phyloP scores from a whole-genome alignment of 2,113 vertebrate species.

The Poeciliopsis retropinna region DNA sequence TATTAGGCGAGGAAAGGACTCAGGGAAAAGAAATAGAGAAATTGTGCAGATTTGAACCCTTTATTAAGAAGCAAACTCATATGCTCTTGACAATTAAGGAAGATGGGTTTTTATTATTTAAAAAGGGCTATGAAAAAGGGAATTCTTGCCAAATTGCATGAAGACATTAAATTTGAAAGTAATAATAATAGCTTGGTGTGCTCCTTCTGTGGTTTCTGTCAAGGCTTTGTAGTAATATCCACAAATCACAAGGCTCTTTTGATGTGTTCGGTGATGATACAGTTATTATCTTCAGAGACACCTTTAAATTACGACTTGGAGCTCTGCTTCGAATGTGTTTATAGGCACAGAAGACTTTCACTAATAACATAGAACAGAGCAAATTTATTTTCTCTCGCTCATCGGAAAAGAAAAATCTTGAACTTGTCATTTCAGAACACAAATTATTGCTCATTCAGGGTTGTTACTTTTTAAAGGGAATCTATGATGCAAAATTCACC shows the following conservation, averaged over 20 bases:
- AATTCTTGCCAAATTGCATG: slow-evolving; percentile 51
- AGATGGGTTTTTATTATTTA: slow-evolving; percentile 48
- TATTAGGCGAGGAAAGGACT: not conserved
- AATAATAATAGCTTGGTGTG: slow-evolving; percentile 62
- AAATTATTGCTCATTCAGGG: slow-evolving; percentile 22
- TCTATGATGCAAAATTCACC: no score
- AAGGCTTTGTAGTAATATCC: slow-evolving; percentile 52
- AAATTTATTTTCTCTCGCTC: slow-evolving; percentile 42
- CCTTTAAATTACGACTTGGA: slow-evolving; percentile 69
- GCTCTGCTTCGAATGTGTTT: slow-evolving; percentile 32
- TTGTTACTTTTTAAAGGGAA: no score
- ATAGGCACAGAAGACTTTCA: slow-evolving; percentile 48
- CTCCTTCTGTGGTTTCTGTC: slow-evolving; percentile 59
- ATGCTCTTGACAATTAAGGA: slow-evolving; percentile 33
- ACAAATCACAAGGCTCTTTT: slow-evolving; percentile 53
- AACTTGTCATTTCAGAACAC: slow-evolving; percentile 32
- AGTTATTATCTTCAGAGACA: slow-evolving; percentile 75
- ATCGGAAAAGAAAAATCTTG: slow-evolving; percentile 44
- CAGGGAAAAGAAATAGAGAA: not conserved
- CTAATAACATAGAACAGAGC: slow-evolving; percentile 61
- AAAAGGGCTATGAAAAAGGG: slow-evolving; percentile 56
- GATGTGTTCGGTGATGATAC: slow-evolving; percentile 59
- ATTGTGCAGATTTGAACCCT: slow-evolving; percentile 11
- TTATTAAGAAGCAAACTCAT: slow-evolving; percentile 24
- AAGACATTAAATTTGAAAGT: slow-evolving; percentile 58